A percentile compares a stretch with the other conserved stretches of the same genome.
Evolutionary conservation across 2,888 invertebrate genomes (phyloP).

Genomic region (Tanytarsus gracilentus): DNA sequence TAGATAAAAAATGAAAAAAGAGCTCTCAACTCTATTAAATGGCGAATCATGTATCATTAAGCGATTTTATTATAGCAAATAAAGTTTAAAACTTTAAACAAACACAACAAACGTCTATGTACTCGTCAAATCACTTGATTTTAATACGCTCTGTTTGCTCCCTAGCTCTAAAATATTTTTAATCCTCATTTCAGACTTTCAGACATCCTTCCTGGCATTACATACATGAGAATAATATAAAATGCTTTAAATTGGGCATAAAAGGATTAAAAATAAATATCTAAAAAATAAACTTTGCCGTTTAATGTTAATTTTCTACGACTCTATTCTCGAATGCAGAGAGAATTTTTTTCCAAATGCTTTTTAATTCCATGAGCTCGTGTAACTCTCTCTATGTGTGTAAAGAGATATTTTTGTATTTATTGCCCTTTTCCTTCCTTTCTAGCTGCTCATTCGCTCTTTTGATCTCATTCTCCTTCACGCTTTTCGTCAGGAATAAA

Average conservation of each 20-base stretch:
- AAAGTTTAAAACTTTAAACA: conserved; percentile 24
- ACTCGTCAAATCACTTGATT: not conserved
- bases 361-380: conserved; percentile 5
- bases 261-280: conserved; percentile 24
- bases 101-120: not conserved
- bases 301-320: conserved; percentile 14
- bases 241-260: conserved; percentile 25
- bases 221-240: not conserved
- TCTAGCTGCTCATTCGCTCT: not conserved
- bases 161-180: conserved; percentile 6
- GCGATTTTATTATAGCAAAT: conserved; percentile 11
- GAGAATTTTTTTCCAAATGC: not conserved
- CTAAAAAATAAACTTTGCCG: conserved; percentile 24
- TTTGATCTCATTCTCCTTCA: no score
- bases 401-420: not conserved
- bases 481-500: no score
- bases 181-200: conserved; percentile 26
- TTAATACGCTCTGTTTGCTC: not conserved
- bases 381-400: not conserved
- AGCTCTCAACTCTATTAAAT: conserved; percentile 6
- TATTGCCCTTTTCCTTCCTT: conserved; percentile 9
- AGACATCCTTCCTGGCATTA: conserved; percentile 9
- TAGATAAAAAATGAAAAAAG: not conserved
- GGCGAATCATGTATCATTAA: conserved; percentile 27
- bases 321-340: not conserved